Evolutionary conservation across 2,113 vertebrate genomes (phyloP).

Genomic region (Smithornis capensis): DNA sequence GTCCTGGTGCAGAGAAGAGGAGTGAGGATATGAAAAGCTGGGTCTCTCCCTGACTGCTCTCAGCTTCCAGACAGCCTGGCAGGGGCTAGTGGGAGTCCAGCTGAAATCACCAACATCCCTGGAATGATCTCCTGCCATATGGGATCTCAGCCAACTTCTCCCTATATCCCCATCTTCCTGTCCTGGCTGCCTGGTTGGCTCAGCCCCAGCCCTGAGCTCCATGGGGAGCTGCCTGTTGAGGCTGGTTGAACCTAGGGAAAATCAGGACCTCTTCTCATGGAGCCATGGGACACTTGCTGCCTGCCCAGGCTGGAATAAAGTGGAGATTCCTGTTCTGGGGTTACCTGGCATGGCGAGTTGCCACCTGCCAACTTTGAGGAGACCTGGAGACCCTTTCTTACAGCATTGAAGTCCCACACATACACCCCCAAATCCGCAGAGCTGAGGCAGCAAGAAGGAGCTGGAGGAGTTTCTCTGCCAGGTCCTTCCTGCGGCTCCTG

Average conservation of each 20-base stretch:
- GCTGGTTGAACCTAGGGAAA: neutral
- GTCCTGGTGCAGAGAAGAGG: neutral
- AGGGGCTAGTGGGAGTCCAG: neutral
- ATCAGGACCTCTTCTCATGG: neutral
- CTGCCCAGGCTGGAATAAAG: neutral
- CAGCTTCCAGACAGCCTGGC: neutral
- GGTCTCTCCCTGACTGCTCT: neutral
- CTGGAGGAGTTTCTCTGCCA: neutral
- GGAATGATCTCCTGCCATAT: neutral
- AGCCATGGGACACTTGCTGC: neutral
- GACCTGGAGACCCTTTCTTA: neutral
- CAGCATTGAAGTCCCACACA: neutral
- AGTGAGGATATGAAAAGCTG: rapidly evolving
- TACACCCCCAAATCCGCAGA: neutral
- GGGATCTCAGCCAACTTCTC: neutral
- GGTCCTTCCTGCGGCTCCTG: neutral
- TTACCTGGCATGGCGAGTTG: neutral
- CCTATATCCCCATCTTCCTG: neutral
- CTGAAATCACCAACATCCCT: neutral
- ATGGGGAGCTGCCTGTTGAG: neutral
- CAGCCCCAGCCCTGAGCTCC: neutral
- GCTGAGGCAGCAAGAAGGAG: neutral
- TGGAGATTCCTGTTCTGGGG: neutral
- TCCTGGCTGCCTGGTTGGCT: neutral
- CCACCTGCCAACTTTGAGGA: neutral